These are phyloP conservation scores for Helleia helle DNA, from an alignment of 2,888 invertebrate genomes.

Conservation along the genomic window DNA sequence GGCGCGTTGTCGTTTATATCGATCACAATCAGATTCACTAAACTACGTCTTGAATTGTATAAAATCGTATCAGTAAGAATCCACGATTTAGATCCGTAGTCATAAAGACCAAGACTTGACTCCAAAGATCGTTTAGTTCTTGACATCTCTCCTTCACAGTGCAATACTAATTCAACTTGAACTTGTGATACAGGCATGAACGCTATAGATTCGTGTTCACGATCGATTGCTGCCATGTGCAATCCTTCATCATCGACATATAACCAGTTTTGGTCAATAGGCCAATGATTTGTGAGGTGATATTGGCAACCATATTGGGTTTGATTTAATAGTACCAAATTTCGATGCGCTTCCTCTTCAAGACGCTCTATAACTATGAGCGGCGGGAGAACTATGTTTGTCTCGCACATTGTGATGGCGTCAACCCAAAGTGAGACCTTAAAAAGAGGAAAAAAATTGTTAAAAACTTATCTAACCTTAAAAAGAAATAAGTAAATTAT, in stretches of 20 bases:
- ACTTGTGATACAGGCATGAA: constrained; percentile 63
- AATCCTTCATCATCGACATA: constrained; percentile 50
- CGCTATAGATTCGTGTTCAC: constrained; percentile 59
- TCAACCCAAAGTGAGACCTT: constrained; percentile 48
- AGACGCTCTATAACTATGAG: constrained; percentile 49
- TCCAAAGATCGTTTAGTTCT: constrained; percentile 40
- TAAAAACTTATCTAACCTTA: not conserved
- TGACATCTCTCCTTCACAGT: constrained; percentile 35
- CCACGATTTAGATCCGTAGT: constrained; percentile 55
- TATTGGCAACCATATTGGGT: constrained; percentile 40
- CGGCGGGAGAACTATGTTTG: constrained; percentile 37
- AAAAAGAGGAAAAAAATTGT: not conserved
- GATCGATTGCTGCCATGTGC: constrained; percentile 47
- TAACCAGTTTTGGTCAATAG: constrained; percentile 49
- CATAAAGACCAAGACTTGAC: constrained; percentile 37
- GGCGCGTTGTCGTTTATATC: constrained; percentile 72
- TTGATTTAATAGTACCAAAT: constrained; percentile 39
- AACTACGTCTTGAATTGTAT: constrained; percentile 45
- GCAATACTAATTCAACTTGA: constrained; percentile 52
- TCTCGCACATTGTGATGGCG: constrained; percentile 31
- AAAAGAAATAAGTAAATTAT: too few species aligned
- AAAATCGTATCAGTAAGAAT: constrained; percentile 48
- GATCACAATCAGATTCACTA: constrained; percentile 63
- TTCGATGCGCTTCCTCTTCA: constrained; percentile 46
- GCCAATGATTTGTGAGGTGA: constrained; percentile 49